phyloP scores from a whole-genome alignment of 2,888 invertebrate genomes.

The Lordiphosa andalusiaca region DNA sequence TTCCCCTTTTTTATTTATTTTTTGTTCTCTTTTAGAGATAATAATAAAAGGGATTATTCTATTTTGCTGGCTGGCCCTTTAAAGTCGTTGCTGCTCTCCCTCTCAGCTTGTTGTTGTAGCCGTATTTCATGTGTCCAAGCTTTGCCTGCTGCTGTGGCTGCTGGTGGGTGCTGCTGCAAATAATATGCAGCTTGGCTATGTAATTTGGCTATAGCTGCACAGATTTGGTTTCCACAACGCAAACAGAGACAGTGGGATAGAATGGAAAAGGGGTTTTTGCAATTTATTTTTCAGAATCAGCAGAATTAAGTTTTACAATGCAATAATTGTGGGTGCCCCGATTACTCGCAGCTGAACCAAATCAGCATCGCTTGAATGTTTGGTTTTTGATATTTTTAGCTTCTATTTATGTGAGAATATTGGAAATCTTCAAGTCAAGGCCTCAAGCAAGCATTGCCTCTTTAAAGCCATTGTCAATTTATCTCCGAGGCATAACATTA shows the following conservation, averaged over 20 bases:
- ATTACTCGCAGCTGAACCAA: too few species aligned
- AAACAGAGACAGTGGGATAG: slow-evolving; percentile 7
- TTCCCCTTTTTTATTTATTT: too few species aligned
- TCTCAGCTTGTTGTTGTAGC: slow-evolving; percentile 18
- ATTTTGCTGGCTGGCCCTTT: slow-evolving; percentile 23
- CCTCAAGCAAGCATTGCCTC: too few species aligned
- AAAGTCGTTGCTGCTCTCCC: slow-evolving; percentile 14
- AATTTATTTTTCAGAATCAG: too few species aligned
- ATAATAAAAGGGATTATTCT: slow-evolving; percentile 28
- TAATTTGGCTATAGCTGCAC: slow-evolving; percentile 60
- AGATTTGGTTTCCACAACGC: slow-evolving; percentile 36
- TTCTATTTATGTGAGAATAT: too few species aligned
- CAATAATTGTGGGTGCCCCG: too few species aligned
- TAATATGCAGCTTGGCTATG: slow-evolving; percentile 52
- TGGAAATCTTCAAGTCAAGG: too few species aligned
- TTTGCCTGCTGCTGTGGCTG: slow-evolving; percentile 16
- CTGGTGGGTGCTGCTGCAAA: slow-evolving; percentile 50
- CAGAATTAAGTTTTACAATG: too few species aligned
- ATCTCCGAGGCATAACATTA: too few species aligned
- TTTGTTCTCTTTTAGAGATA: slow-evolving; percentile 24
- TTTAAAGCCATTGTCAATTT: too few species aligned
- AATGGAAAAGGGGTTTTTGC: neutral
- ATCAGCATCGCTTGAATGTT: too few species aligned
- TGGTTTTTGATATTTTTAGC: too few species aligned
- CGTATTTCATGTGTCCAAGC: slow-evolving; percentile 43